Evolutionary conservation across 2,888 invertebrate genomes (phyloP).

Genomic region (Melinaea marsaeus): DNA sequence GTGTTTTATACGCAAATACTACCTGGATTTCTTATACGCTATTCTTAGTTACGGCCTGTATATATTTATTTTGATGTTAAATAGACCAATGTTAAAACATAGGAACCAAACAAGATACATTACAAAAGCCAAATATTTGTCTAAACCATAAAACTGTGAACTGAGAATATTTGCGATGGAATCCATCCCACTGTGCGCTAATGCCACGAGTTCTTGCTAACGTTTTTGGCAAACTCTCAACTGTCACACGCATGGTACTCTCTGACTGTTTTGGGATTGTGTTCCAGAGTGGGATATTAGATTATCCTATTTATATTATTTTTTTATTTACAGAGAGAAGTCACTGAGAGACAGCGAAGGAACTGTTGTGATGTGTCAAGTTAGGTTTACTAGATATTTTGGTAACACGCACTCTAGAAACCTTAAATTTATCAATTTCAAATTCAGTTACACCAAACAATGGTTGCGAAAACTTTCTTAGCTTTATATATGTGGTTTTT

Average conservation of each 20-base stretch:
- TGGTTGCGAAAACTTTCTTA: too few relatives aligned
- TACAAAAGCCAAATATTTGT: conserved; percentile 25
- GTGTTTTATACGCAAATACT: background rate
- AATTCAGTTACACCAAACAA: too few relatives aligned
- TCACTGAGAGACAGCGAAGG: too few relatives aligned
- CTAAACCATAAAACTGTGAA: conserved; percentile 24
- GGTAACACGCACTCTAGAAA: too few relatives aligned
- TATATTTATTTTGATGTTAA: background rate
- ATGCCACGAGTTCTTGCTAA: conserved; percentile 57
- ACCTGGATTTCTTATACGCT: background rate
- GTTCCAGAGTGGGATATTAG: conserved; percentile 32
- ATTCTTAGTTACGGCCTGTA: background rate
- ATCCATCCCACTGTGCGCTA: conserved; percentile 50
- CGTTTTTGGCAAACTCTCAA: conserved; percentile 71
- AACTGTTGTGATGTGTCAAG: too few relatives aligned
- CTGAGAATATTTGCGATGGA: conserved; percentile 40
- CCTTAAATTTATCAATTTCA: too few relatives aligned
- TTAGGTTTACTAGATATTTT: too few relatives aligned
- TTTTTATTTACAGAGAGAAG: background rate
- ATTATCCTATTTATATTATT: background rate
- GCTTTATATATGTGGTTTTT: too few relatives aligned
- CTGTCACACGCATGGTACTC: conserved; percentile 69
- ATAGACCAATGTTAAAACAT: conserved; percentile 2
- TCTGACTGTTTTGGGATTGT: conserved; percentile 31
- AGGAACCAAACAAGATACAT: conserved; percentile 18